These are phyloP conservation scores for Cotesia congregata DNA, from an alignment of 2,888 invertebrate genomes.

Conservation along the genomic window DNA sequence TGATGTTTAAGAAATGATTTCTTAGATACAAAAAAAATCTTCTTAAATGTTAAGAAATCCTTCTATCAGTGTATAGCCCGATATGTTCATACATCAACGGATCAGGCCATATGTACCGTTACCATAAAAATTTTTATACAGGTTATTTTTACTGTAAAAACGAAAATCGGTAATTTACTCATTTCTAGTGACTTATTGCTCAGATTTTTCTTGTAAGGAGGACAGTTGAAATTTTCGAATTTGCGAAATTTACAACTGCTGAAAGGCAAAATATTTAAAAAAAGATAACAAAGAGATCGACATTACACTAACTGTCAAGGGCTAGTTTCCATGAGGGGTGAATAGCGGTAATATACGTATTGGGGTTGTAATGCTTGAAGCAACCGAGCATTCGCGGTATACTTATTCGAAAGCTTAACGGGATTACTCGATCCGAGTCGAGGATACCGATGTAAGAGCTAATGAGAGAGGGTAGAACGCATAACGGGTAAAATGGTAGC, in stretches of 20 bases:
- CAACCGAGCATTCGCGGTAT: constrained; percentile 31
- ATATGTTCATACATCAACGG: too few relatives aligned
- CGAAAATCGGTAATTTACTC: not conserved
- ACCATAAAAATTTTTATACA: too few relatives aligned
- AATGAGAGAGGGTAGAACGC: constrained; percentile 45
- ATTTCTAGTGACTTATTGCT: too few relatives aligned
- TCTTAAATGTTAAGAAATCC: too few relatives aligned
- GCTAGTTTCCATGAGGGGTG: not conserved
- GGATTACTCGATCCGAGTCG: constrained; percentile 42
- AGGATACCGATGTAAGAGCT: constrained; percentile 46
- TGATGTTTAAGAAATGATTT: too few relatives aligned
- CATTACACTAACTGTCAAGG: not conserved
- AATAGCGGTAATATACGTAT: not conserved
- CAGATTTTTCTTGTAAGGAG: too few relatives aligned
- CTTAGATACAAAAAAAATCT: too few relatives aligned
- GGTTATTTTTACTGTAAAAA: not conserved
- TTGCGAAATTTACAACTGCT: not conserved
- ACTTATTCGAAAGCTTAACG: constrained; percentile 41
- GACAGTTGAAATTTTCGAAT: not conserved
- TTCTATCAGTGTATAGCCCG: too few relatives aligned
- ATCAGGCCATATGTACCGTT: too few relatives aligned
- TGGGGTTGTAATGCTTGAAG: constrained; percentile 24
- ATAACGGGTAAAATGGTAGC: constrained; percentile 41
- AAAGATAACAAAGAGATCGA: not conserved
- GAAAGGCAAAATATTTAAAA: not conserved